Base-by-base conservation (phyloP, 1,140 invertebrate species). In the Leptopilina boulardi region DNA sequence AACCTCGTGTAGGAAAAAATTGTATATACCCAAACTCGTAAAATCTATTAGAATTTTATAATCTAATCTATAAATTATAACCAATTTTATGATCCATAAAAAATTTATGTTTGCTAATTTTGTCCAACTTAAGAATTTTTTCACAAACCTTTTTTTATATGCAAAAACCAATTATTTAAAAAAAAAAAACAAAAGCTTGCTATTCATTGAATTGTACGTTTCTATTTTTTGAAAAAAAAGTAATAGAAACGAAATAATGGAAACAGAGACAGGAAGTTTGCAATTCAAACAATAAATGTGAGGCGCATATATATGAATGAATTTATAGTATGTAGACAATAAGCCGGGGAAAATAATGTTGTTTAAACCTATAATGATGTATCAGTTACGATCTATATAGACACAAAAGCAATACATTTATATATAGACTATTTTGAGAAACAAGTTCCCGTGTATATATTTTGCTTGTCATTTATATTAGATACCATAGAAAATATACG, bases 361-460 rank as follows among this genome's bases (percentile, higher is more conserved):
- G 26, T 23, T n/a, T 30, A 15, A 30, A 34, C 10, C 15, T 30
- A 38, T 38, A 66, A 66, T 66, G 59, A 66, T 66, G 59, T 66
- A 66, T 66, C 59, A 30, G 59, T 66, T 66, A 66, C 59, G 3
- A 66, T 30, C 26, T 26, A n/a, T n/a, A n/a, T n/a, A 15, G 23
- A 34, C 59, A 5, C 23, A 30, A 66, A 66, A 66, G 59, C 21
- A 30, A 59, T 10, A 30, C 15, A n/a, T n/a, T n/a, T 66, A 34
- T 34, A 34, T 66, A 66, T 66, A 66, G 56, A 30, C 59, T 66
- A 30, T 30, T n/a, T 30, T 23, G 15, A 66, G 59, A 30, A 34
- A 66, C 23, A n/a, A 66, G 26, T 66, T 66, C 23, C 59, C 34
- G 34, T 38, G 34, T 38, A 11, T 30, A 2, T 15, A 30, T 66